phyloP scores from a whole-genome alignment of 2,797 vertebrate species.

The Enteromius fasciolatus region DNA sequence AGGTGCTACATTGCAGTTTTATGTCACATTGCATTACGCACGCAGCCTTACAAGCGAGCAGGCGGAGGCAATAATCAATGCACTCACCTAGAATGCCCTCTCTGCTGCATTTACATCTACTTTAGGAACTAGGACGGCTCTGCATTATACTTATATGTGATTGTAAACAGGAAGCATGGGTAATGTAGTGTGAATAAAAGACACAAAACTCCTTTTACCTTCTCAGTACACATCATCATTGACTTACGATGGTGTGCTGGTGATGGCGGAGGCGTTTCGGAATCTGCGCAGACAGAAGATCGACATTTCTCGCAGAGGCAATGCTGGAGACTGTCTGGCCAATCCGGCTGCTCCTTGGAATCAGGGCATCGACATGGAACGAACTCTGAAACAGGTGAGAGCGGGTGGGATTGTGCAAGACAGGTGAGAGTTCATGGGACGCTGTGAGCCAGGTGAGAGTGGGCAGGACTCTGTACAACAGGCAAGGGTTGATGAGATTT shows the following conservation, averaged over 20 bases:
- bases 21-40: conserved; percentile 2
- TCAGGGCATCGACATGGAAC: conserved; percentile 98
- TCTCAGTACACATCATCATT: conserved; percentile 94
- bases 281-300: conserved; percentile 95
- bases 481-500: too few species aligned
- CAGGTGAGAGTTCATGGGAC: neutral
- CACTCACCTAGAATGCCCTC: conserved; percentile 7
- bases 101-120: conserved; percentile 13
- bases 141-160: conserved; percentile 13
- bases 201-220: conserved; percentile 6
- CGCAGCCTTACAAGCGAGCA: conserved; percentile 1
- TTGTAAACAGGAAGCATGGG: neutral
- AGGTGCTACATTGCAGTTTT: conserved; percentile 24
- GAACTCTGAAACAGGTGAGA: conserved; percentile 93
- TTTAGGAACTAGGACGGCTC: neutral
- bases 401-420: neutral
- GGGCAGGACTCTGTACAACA: neutral
- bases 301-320: conserved; percentile 96
- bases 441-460: conserved; percentile 20
- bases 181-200: conserved; percentile 14
- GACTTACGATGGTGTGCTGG: conserved; percentile 95
- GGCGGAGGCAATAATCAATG: conserved; percentile 19
- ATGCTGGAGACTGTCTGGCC: conserved; percentile 96
- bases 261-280: conserved; percentile 98
- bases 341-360: conserved; percentile 98